Evolutionary conservation across 2,888 invertebrate species (phyloP), one percentile per base, ranked within the genome.

Genomic region (Lysandra bellargus): DNA sequence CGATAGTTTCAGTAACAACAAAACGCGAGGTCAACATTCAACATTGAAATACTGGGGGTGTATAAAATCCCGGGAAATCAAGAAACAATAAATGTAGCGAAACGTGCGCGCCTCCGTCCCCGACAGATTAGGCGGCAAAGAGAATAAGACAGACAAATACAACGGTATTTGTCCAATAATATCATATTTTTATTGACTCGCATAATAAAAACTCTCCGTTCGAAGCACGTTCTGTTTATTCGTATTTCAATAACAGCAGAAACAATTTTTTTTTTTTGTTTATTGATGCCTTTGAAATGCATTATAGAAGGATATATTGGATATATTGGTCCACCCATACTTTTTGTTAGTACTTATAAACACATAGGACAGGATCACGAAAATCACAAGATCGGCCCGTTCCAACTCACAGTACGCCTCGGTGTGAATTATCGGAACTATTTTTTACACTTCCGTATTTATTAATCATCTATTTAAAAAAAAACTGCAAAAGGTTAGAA

Each of bases 121-220:
- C 87, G 84, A 81, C 87, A 93, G 94, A 93, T 94, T 94, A 94
- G 83, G 83, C 86, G 83, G 86, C 89, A 89, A 91, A 91, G 92
- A 90, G 90, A 91, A 88, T 87, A 90, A 92, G 92, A 90, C 89
- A 83, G 81, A 90, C 91, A 93, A 94, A 94, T 93, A 94, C 88
- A 30, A 84, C 85, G 85, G 86, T 88, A 91, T 94, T 94, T 94
- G 89, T 89, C 83, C 88, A 77, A 76, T 79, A 75, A 75, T 79
- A 69, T 64, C 78, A 33, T 53, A 79, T 69, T 79, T 78, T 80
- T 78, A 78, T 72, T 80, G 76, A 76, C 57, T 69, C 69, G 33
- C 61, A 61, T 61, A 69, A 69, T 69, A 69, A 69, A 69, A 69
- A 69, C 69, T 14, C 69, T 23, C 30, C 30, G 64, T 14, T 30